Evolutionary conservation across 1,140 invertebrate genomes (phyloP), one percentile per base, ranked within the genome.

Genomic region (Drosophila aff.): DNA sequence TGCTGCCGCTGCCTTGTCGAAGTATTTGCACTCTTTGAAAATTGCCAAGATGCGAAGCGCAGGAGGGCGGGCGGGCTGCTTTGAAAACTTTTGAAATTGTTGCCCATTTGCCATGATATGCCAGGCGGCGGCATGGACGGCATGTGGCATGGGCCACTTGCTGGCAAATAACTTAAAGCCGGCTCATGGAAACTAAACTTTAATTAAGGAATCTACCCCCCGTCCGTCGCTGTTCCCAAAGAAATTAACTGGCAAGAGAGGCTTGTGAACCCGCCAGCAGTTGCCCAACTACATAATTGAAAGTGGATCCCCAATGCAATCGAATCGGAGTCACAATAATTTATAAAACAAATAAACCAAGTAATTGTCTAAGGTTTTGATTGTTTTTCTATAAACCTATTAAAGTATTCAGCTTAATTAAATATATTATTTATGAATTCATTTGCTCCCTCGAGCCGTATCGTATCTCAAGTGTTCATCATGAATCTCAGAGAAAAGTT

Each of bases 21-120:
- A 89, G 76, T 81, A 87, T 87, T 78, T 87, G 81, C 83, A 82
- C 76, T 86, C 79, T 73, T 69, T 86, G 64, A 80, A 72, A 89
- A 82, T 80, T 77, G 77, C 80, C 47, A 53, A 76, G 69, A 62
- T 62, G 50, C 74, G 53, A 55, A 5, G 50, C 7, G 31, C 26
- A 21, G 53, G 61, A 65, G 52, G 79, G 41, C 3, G 16, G 68
- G 23, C 68, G 63, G 63, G 44, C 36, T 60, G 64, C 79, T 81
- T 78, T 71, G 59, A 78, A 82, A 89, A 73, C 63, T 83, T 86
- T 86, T 73, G 23, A 86, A 83, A 86, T 87, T 77, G 64, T 80
- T 86, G 66, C 50, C 79, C 55, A 77, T 84, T 84, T 69, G 71
- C 81, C 60, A 84, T 84, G 81, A 79, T 72, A 81, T 55, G 60